These are phyloP conservation scores for Plemyria rubiginata DNA, from an alignment of 2,888 invertebrate species.

Conservation along the genomic window DNA sequence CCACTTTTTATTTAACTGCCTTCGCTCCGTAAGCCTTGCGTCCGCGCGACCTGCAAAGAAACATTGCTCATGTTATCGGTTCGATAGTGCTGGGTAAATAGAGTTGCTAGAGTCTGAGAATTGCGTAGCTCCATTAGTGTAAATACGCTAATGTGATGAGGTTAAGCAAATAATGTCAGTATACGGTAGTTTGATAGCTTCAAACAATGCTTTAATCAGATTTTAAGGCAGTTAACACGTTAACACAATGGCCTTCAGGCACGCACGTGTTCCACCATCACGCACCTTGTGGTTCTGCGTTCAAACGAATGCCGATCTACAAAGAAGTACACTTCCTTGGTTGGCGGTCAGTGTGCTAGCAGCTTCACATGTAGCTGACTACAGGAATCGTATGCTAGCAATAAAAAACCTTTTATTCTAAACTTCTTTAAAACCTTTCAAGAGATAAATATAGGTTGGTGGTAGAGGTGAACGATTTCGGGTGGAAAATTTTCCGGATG, in stretches of 20 bases:
- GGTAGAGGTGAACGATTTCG: constrained; percentile 1
- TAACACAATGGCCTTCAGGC: too few relatives aligned
- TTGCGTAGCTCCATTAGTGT: constrained; percentile 17
- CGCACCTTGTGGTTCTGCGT: not conserved
- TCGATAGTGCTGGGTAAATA: constrained; percentile 52
- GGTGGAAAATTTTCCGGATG: constrained; percentile 15
- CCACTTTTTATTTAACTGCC: constrained; percentile 66
- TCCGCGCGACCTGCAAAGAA: constrained; percentile 69
- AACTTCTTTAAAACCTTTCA: too few relatives aligned
- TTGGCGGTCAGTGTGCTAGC: too few relatives aligned
- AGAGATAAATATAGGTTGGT: too few relatives aligned
- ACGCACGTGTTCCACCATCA: not conserved
- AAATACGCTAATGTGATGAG: constrained; percentile 16
- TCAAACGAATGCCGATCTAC: not conserved
- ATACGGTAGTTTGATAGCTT: not conserved
- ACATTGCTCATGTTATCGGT: constrained; percentile 59
- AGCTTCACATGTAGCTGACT: too few relatives aligned
- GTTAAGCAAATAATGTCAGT: not conserved
- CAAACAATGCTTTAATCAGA: not conserved
- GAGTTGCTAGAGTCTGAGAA: constrained; percentile 30
- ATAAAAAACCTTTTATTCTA: too few relatives aligned
- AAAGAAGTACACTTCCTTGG: too few relatives aligned
- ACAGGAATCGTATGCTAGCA: too few relatives aligned
- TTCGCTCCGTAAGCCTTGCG: constrained; percentile 58
- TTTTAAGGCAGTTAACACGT: too few relatives aligned